Evolutionary conservation across 2,888 invertebrate species (phyloP).

Genomic region (Lagria hirta): DNA sequence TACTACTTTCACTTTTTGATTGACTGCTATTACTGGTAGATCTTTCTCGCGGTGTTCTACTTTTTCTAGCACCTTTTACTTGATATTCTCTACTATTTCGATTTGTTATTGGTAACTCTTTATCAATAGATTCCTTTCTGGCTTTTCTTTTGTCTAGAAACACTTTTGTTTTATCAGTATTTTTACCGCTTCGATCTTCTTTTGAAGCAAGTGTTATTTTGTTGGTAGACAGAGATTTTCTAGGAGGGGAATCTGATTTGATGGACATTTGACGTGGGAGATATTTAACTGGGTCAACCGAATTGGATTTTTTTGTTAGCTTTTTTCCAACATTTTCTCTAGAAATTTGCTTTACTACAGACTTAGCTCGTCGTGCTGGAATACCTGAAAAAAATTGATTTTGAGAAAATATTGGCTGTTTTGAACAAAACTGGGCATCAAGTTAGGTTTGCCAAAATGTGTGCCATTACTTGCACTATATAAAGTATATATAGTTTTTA

Average conservation of each 20-base stretch:
- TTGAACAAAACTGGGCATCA: no score
- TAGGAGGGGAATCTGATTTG: slow-evolving; percentile 24
- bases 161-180: slow-evolving; percentile 16
- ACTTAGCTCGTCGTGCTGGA: slow-evolving; percentile 33
- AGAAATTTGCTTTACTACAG: slow-evolving; percentile 31
- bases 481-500: no score
- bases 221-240: slow-evolving; percentile 14
- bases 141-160: slow-evolving; percentile 21
- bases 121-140: slow-evolving; percentile 8
- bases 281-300: slow-evolving; percentile 26
- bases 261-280: slow-evolving; percentile 34
- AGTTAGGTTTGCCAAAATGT: no score
- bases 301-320: slow-evolving; percentile 10
- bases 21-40: slow-evolving; percentile 9
- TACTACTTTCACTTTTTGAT: slow-evolving; percentile 5
- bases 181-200: slow-evolving; percentile 5
- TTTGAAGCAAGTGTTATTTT: slow-evolving; percentile 6
- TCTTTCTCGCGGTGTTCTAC: slow-evolving; percentile 4
- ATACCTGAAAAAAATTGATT: slow-evolving; percentile 24
- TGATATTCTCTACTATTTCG: slow-evolving; percentile 4
- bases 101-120: slow-evolving; percentile 3
- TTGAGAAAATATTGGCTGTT: no score
- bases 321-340: slow-evolving; percentile 10
- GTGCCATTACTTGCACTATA: no score
- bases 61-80: not conserved